Evolutionary conservation across 2,797 vertebrate species (phyloP).

Genomic region (Sylvilagus floridanus): DNA sequence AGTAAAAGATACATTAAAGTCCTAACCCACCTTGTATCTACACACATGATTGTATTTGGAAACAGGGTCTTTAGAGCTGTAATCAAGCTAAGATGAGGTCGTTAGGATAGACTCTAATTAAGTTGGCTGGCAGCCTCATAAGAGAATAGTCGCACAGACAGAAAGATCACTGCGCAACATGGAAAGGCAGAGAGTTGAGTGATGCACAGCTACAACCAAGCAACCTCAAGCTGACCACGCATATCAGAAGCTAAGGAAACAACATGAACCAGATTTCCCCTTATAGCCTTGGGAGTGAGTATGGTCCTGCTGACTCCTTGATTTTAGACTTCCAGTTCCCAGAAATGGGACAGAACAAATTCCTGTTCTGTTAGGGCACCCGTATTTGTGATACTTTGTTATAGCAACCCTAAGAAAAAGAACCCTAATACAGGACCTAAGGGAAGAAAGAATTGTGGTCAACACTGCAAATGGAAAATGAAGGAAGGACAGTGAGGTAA

Average conservation of each 20-base stretch:
- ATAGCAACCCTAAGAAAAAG: neutral
- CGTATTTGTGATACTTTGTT: neutral
- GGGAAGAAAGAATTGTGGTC: slow-evolving; percentile 13
- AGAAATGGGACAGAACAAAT: neutral
- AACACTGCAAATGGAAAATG: slow-evolving; percentile 13
- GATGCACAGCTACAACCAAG: neutral
- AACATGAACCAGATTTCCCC: neutral
- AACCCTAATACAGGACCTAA: neutral
- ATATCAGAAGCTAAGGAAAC: neutral
- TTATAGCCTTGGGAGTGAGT: neutral
- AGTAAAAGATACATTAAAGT: neutral
- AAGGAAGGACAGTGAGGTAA: neutral
- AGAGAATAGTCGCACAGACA: neutral
- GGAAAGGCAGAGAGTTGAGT: neutral
- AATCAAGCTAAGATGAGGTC: neutral
- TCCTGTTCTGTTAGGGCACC: neutral
- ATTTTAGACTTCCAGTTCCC: slow-evolving; percentile 1
- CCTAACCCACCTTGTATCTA: neutral
- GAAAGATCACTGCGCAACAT: neutral
- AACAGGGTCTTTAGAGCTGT: neutral
- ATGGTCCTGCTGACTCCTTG: neutral
- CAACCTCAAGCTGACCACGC: neutral
- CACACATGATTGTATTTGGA: slow-evolving; percentile 22
- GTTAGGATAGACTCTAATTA: neutral
- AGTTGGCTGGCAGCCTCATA: neutral